Percentiles rank a stretch among this genome's conserved stretches.
Conservation (phyloP, 92 coral and sea anemone species). For the Epizoanthus stellaris region DNA sequence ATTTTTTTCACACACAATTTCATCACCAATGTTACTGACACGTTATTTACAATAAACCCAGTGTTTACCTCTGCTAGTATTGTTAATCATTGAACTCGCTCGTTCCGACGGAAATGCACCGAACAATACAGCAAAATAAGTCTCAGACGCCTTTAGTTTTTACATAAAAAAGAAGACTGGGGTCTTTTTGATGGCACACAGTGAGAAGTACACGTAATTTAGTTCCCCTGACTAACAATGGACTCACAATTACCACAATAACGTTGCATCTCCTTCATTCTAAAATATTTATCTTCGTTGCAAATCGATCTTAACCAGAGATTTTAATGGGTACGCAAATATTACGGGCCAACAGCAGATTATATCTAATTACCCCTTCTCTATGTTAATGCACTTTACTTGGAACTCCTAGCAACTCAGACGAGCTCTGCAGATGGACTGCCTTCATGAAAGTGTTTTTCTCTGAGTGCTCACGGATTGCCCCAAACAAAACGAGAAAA, state of each 20-base stretch:
- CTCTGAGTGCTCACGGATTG: conserved; percentile 34
- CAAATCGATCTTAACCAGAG: conserved; percentile 86
- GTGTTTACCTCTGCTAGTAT: conserved; percentile 30
- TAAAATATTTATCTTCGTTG: conserved; percentile 89
- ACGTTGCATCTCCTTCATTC: conserved; percentile 67
- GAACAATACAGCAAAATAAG: conserved; percentile 26
- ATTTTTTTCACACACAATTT: conserved; percentile 49
- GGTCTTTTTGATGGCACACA: conserved; percentile 17
- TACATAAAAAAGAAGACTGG: conserved; percentile 38
- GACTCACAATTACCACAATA: conserved; percentile 74
- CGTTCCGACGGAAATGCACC: conserved; percentile 54
- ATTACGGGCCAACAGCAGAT: conserved; percentile 62
- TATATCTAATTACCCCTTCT: conserved; percentile 75
- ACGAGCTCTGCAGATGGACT: conserved; percentile 19
- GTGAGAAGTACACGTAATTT: conserved; percentile 37
- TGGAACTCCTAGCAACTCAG: conserved; percentile 35
- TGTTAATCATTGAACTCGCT: conserved; percentile 24
- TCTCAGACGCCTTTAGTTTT: conserved; percentile 43
- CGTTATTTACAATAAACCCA: conserved; percentile 33
- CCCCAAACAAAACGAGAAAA: conserved; percentile 54
- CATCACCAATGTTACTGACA: conserved; percentile 19
- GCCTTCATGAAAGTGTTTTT: conserved; percentile 24
- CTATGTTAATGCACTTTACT: conserved; percentile 68
- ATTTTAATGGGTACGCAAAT: conserved; percentile 82
- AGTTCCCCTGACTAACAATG: conserved; percentile 68